A percentile compares a stretch with the other conserved stretches of the same genome.
These are phyloP conservation scores for Stenodema calcarata DNA, from an alignment of 2,888 invertebrate genomes.

Conservation along the genomic window DNA sequence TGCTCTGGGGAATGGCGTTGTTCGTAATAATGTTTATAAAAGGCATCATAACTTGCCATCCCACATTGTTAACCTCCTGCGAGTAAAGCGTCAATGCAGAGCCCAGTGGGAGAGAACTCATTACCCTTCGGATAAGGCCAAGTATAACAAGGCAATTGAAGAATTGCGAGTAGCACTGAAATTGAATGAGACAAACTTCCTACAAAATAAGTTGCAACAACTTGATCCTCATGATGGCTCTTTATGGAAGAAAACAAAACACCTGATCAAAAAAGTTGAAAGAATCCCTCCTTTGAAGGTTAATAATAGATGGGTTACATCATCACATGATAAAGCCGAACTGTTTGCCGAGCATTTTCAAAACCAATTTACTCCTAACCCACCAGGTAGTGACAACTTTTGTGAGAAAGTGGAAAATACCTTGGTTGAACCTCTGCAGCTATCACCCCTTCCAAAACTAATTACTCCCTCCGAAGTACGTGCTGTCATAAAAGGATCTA, in stretches of 20 bases:
- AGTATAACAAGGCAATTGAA: background rate
- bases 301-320: background rate
- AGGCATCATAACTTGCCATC: background rate
- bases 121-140: conserved; percentile 1
- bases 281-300: background rate
- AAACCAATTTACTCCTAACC: background rate
- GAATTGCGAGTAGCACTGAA: background rate
- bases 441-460: background rate
- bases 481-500: too few species aligned
- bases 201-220: background rate
- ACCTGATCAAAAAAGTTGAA: background rate
- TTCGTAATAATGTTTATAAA: background rate
- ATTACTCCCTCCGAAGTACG: too few species aligned
- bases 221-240: background rate
- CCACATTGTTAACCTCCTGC: background rate
- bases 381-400: background rate
- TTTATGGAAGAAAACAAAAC: too few species aligned
- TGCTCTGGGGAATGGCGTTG: background rate
- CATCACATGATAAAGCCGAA: background rate
- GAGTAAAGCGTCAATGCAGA: background rate
- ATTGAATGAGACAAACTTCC: too few species aligned
- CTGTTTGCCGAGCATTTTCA: background rate
- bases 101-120: background rate
- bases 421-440: background rate
- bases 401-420: background rate